Evolutionary conservation across 2,797 vertebrate genomes (phyloP), one percentile per base, ranked within the genome.

Genomic region (Australoheros facetus): DNA sequence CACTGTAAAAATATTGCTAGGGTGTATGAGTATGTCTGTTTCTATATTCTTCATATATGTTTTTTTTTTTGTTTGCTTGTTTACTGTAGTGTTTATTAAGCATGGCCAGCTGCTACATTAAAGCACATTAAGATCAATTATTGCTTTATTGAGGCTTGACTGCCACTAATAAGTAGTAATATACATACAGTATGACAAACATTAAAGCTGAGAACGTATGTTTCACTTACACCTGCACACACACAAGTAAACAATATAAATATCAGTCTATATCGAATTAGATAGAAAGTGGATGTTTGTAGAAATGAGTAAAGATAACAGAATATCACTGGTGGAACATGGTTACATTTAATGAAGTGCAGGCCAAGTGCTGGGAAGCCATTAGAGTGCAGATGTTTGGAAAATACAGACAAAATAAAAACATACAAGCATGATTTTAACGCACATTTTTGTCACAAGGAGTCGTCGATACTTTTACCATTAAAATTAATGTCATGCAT

Each of bases 401-500:
- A 45, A 19, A 19, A 17, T 51, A 72, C 54, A 56, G 3, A 11
- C 28, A 34, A 32, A 56, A 21, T 16, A 30, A 70, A 60, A 13
- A 28, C 9, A 21, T 48, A 26, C 4, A 26, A 45, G 37, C 37
- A 75, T 57, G 57, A 37, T 59, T 77, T 73, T 34, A 45, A 76
- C 17, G 13, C n/a, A 81, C 56, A 2, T 66, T 81, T 74, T 59
- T 14, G 13, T 58, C 34, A 30, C 28, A 69, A 30, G 28, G 10
- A 51, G 2, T 5, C 23, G 58, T 57, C 16, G 56, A 1, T 75
- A 17, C 53, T 75, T 85, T 83, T 48, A 26, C 14, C 66, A 73
- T 86, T 80, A 74, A 83, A 77, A 85, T 71, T 60, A 34, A 85
- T 87, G 45, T n/a, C n/a, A 42, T 37, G 1, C 1, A 48, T 71